Evolutionary conservation across 2,888 invertebrate genomes (phyloP).

Genomic region (Eutolmus rufibarbis): DNA sequence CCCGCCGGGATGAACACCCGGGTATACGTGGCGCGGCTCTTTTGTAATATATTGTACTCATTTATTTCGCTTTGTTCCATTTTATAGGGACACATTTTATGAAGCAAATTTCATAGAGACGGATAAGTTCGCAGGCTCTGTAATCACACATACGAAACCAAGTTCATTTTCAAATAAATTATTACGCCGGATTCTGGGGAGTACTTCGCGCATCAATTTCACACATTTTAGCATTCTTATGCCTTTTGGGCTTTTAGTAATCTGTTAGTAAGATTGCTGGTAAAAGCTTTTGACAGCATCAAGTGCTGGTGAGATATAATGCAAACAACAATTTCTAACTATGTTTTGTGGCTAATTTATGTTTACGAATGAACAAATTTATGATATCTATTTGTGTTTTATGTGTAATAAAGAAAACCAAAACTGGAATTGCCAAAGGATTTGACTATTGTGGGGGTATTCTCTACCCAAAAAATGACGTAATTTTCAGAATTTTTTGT

Average conservation of each 20-base stretch:
- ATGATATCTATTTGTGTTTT: too few relatives aligned
- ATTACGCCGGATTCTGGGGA: neutral
- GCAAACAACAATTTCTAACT: too few relatives aligned
- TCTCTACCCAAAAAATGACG: too few relatives aligned
- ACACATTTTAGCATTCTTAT: neutral
- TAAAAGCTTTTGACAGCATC: neutral
- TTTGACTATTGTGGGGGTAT: too few relatives aligned
- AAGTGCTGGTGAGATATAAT: neutral
- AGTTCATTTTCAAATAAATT: neutral
- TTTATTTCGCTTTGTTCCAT: constrained; percentile 31
- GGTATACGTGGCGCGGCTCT: constrained; percentile 1
- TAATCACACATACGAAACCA: neutral
- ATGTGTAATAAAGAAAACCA: too few relatives aligned
- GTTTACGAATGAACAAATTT: too few relatives aligned
- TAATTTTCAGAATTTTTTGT: too few relatives aligned
- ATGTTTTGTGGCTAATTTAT: too few relatives aligned
- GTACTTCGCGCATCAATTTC: neutral
- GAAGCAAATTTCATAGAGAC: constrained; percentile 25
- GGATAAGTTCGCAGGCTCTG: neutral
- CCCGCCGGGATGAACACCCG: constrained; percentile 2
- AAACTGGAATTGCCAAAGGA: too few relatives aligned
- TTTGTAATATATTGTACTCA: constrained; percentile 26
- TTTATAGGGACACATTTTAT: constrained; percentile 29
- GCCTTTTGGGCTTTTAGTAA: neutral
- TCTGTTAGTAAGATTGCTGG: neutral